Conservation (phyloP, 2,888 invertebrate genomes). For the Drosophila cognata region DNA sequence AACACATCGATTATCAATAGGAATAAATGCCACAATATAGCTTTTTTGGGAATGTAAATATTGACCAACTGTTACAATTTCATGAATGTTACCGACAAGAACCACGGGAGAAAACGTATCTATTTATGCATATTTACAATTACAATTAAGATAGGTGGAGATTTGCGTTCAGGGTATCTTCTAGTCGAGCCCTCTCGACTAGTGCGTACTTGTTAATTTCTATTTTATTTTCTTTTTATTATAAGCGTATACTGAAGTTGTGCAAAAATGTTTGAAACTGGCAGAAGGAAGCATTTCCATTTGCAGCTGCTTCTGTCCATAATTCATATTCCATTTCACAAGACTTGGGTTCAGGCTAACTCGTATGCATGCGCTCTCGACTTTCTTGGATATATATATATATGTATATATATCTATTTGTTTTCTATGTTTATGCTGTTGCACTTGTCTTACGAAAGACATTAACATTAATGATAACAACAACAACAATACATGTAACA, state of each 20-base stretch:
- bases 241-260: neutral
- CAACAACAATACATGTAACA: slow-evolving; percentile 26
- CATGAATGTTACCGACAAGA: neutral
- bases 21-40: slow-evolving; percentile 1
- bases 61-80: neutral
- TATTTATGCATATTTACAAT: neutral
- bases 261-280: neutral
- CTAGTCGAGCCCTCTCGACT: neutral
- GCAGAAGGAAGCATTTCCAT: neutral
- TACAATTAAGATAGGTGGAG: neutral
- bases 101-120: neutral
- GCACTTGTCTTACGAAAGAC: slow-evolving; percentile 4
- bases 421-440: neutral
- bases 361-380: neutral
- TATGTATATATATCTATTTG: neutral
- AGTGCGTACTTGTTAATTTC: neutral
- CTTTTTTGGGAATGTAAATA: neutral
- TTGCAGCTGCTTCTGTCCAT: neutral
- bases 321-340: neutral
- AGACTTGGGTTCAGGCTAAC: neutral
- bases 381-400: neutral
- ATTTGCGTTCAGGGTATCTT: neutral
- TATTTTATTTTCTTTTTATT: neutral
- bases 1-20: neutral
- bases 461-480: slow-evolving; percentile 18